Evolutionary conservation across 2,113 vertebrate species (phyloP), one percentile per base, ranked within the genome.

Genomic region (Xyliphius kryptos): DNA sequence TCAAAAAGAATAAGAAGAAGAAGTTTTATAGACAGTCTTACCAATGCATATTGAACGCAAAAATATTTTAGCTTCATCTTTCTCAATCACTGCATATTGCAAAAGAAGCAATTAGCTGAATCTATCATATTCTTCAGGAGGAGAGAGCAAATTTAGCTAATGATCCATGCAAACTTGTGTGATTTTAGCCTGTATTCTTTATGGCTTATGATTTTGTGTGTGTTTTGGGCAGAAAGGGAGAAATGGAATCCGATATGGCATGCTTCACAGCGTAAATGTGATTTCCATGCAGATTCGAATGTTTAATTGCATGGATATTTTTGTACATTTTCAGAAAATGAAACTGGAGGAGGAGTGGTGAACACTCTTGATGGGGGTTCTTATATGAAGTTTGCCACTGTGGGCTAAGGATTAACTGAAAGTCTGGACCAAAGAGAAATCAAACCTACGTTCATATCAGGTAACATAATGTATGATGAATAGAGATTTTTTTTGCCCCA

Each of bases 251-350:
- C 36, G 57, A 40, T 26, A 68, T 52, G 40, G 7, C 9, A 62
- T 50, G 22, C 13, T 56, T 66, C 48, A 56, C 20, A 67, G 22
- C 26, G 44, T 40, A 56, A 64, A 38, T 65, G 52, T 6, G 72
- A 81, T 82, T 80, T 80, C 76, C 74, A 61, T 76, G 74, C 59
- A 67, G 75, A 76, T 72, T 53, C 56, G 17, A 66, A 63, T 83
- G n/a, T 57, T 17, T 51, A 53, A 63, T 54, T 62, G 38, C 54
- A 53, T 26, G 21, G 61, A 44, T 70, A 37, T 48, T 47, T 61
- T 72, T 59, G 70, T 68, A 62, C 75, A 48, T n/a, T 77, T 73
- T 77, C 62, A 97, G 95, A 93, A 87, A 87, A 95, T 92, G 91
- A 90, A 77, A 85, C 74, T 76, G 79, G 82, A 86, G 82, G 83